Conservation (phyloP, 2,797 vertebrate genomes). For the Siniperca undulata region DNA sequence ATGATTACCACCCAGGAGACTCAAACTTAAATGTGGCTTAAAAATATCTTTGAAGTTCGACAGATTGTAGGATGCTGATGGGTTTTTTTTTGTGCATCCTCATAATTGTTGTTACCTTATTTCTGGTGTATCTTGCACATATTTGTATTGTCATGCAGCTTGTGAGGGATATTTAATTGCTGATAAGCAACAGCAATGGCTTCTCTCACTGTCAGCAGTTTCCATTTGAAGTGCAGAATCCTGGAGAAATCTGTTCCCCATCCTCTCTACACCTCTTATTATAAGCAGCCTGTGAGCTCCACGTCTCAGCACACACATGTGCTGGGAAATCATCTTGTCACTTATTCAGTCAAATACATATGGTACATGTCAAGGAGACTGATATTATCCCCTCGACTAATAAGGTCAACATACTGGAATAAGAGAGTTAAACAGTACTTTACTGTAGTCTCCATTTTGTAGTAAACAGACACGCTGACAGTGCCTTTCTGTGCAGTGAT, state of each 20-base stretch:
- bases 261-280: conserved; percentile 76
- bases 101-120: not conserved
- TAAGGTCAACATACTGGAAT: conserved; percentile 38
- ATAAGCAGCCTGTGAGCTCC: conserved; percentile 53
- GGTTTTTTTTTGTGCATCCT: not conserved
- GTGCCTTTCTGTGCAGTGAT: not conserved
- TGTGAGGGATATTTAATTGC: conserved; percentile 22
- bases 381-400: conserved; percentile 18
- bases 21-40: conserved; percentile 25
- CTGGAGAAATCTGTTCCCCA: conserved; percentile 64
- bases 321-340: conserved; percentile 50
- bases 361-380: conserved; percentile 23
- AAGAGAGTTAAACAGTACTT: conserved; percentile 10
- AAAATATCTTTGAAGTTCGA: conserved; percentile 16
- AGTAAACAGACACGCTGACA: not conserved
- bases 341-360: conserved; percentile 29
- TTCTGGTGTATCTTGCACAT: not conserved
- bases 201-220: conserved; percentile 61
- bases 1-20: conserved; percentile 52
- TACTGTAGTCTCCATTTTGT: not conserved
- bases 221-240: conserved; percentile 66
- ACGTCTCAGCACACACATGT: conserved; percentile 18
- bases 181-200: conserved; percentile 50
- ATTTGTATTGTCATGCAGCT: conserved; percentile 30
- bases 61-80: not conserved